Evolutionary conservation across 2,113 vertebrate genomes (phyloP), one percentile per base, ranked within the genome.

Genomic region (Neodon shergylaensis): DNA sequence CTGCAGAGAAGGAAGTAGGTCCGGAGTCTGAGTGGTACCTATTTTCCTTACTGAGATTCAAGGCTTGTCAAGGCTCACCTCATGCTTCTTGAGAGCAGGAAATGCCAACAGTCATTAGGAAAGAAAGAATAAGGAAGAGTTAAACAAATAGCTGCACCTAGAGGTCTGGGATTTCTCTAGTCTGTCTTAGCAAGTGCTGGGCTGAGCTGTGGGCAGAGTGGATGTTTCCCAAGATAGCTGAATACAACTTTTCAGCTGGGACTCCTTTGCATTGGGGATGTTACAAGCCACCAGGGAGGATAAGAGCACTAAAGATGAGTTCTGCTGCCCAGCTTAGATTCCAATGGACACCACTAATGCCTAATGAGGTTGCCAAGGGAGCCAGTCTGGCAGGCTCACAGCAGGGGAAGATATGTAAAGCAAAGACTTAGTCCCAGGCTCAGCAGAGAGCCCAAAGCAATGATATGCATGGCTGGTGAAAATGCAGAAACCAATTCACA

Each of bases 281-380:
- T 93, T 93, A 92, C 77, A 96, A 93, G 52, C 61, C 88, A 94
- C 81, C 6, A 83, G 72, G 79, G 90, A 81, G 66, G 47, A 61
- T 21, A 63, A 94, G 3, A 90, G 49, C 24, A 65, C 76, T 84
- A 73, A 95, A 92, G 79, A 92, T 87, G 94, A 96, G 70, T 33
- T 63, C 78, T 90, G 76, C 65, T 68, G 83, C 65, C 79, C 90
- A 93, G 88, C 44, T 95, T 89, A 90, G 79, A 96, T 92, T 96
- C 94, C 91, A 76, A 85, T 82, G 88, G 89, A 93, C 33, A 93
- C 36, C 39, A 76, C 19, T 0, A 79, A 61, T 95, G 76, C 58
- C 87, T 96, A 76, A 94, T 83, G 92, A 96, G 28, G 92, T 92
- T 97, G 78, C 92, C 79, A 97, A 95, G 65, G 76, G 74, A 97